Percentiles rank a stretch among this genome's conserved stretches.
Evolutionary conservation across 37 sponge, comb jelly and placozoan genomes (phyloP).

Genomic region (Theonella swinhoei): DNA sequence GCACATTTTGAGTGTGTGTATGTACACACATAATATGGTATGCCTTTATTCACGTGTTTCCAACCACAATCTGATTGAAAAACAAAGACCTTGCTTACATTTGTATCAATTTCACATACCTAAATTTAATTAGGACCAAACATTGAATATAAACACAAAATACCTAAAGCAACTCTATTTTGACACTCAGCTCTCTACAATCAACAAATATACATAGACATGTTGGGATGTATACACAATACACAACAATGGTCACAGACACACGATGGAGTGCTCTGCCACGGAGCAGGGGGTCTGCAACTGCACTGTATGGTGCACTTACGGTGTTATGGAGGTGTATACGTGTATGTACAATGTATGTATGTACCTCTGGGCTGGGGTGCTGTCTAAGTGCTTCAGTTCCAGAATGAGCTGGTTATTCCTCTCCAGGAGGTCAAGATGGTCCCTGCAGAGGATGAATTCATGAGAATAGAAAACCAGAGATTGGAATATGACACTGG

Average conservation of each 20-base stretch:
- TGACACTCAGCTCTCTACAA: neutral
- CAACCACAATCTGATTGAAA: neutral
- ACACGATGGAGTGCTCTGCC: too few species aligned
- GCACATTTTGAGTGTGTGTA: neutral
- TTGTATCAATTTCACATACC: neutral
- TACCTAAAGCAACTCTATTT: neutral
- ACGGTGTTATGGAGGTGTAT: too few species aligned
- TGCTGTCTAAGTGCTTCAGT: constrained; percentile 80
- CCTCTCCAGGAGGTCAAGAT: constrained; percentile 81
- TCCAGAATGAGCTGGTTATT: constrained; percentile 82
- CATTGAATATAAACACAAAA: neutral
- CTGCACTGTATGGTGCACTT: too few species aligned
- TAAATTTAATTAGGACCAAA: neutral
- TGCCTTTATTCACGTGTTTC: neutral
- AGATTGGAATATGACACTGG: neutral
- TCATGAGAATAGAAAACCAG: neutral
- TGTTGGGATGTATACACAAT: neutral
- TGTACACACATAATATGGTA: neutral
- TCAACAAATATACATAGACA: neutral
- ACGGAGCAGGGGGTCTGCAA: too few species aligned
- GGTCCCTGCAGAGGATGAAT: constrained; percentile 40
- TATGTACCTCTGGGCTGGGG: constrained; percentile 61
- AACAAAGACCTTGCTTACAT: neutral
- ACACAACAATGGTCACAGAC: too few species aligned
- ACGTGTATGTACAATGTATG: neutral